A percentile compares a stretch with the other conserved stretches of the same genome.
phyloP scores from a whole-genome alignment of 2,797 vertebrate genomes.

The Syngnathus rostellatus region DNA sequence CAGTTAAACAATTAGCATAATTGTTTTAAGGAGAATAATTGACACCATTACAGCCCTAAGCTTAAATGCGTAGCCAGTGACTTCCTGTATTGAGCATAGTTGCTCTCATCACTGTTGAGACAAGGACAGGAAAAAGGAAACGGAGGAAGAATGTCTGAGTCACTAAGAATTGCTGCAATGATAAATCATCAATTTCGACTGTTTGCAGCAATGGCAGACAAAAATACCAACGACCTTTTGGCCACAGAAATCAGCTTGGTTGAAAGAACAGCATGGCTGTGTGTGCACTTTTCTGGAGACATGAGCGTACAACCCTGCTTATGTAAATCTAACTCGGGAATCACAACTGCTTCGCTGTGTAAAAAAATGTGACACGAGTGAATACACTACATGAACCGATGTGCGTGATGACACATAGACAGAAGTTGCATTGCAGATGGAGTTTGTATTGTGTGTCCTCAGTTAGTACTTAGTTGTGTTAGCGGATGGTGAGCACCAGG shows the following conservation, averaged over 20 bases:
- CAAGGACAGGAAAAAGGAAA: slow-evolving; percentile 34
- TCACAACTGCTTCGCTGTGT: not conserved
- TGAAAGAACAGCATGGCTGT: not conserved
- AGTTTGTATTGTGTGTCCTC: not conserved
- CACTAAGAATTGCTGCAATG: slow-evolving; percentile 16
- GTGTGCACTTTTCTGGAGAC: not conserved
- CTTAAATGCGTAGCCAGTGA: not conserved
- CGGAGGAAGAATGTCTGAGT: slow-evolving; percentile 44
- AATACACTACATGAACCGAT: slow-evolving; percentile 7
- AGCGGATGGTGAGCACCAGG: not conserved
- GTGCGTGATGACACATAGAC: not conserved
- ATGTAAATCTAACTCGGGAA: not conserved
- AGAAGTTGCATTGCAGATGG: too few species aligned
- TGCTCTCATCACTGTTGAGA: slow-evolving; percentile 35
- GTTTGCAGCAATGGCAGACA: slow-evolving; percentile 3
- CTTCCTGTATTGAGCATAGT: slow-evolving; percentile 10
- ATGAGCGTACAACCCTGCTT: too few species aligned
- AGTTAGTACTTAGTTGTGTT: not conserved
- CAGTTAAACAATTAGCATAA: not conserved
- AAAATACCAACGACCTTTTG: not conserved
- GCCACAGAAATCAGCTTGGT: not conserved
- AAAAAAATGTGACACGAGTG: slow-evolving; percentile 19
- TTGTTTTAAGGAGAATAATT: not conserved
- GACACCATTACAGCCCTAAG: not conserved
- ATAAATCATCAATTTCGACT: slow-evolving; percentile 29